phyloP scores from a whole-genome alignment of 2,113 vertebrate species.

The Actinemys pallida region DNA sequence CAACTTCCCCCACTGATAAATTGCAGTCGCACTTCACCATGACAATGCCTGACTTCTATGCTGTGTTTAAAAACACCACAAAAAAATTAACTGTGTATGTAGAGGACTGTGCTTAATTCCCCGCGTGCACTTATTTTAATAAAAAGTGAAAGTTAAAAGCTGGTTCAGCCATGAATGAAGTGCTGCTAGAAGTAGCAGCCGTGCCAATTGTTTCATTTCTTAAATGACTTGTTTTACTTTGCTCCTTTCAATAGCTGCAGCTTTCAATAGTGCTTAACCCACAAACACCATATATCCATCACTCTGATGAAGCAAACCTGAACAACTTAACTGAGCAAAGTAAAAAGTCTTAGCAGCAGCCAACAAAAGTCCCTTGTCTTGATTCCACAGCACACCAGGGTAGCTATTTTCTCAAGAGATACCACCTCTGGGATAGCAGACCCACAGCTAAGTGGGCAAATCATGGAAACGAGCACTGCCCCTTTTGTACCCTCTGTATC shows the following conservation, averaged over 20 bases:
- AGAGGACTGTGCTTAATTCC: not conserved
- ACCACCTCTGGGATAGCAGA: not conserved
- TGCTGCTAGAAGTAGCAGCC: not conserved
- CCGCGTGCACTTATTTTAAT: not conserved
- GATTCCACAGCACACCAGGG: not conserved
- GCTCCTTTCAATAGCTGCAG: not conserved
- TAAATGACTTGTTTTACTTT: not conserved
- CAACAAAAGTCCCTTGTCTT: not conserved
- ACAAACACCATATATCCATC: not conserved
- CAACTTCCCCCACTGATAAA: not conserved
- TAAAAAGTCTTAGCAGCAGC: not conserved
- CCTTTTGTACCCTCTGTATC: not conserved
- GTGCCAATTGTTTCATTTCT: not conserved
- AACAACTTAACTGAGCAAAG: not conserved
- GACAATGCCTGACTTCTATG: not conserved
- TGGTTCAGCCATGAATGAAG: not conserved
- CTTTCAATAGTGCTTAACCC: not conserved
- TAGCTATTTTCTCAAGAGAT: not conserved
- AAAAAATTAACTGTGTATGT: not conserved
- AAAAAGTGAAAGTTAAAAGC: not conserved
- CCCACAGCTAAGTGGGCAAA: rapidly evolving
- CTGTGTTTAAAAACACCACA: not conserved
- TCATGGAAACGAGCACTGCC: not conserved
- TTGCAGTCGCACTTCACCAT: not conserved
- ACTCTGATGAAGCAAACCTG: not conserved